These are phyloP conservation scores for Dinothrombium tinctorium DNA, from an alignment of 1,140 invertebrate genomes.

Conservation along the genomic window DNA sequence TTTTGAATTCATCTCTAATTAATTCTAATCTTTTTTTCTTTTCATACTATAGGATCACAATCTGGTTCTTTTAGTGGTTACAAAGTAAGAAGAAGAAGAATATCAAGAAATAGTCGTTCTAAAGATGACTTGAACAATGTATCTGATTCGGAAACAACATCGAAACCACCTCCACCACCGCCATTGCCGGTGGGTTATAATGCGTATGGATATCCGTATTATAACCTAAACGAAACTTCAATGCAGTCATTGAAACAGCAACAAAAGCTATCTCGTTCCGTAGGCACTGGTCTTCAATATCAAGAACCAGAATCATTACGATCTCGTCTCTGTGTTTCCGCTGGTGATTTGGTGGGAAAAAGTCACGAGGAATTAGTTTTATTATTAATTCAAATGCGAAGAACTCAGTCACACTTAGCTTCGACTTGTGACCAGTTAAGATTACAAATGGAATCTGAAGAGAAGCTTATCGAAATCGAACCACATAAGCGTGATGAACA, in stretches of 20 bases:
- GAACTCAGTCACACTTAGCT: slow-evolving; percentile 56
- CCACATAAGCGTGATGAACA: slow-evolving; percentile 43
- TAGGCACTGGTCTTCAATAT: neutral
- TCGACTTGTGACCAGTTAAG: slow-evolving; percentile 59
- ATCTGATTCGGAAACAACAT: slow-evolving; percentile 19
- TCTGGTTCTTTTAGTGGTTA: slow-evolving; percentile 3
- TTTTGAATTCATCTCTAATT: too few species aligned
- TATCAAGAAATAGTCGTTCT: slow-evolving; percentile 4
- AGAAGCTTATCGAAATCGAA: slow-evolving; percentile 25
- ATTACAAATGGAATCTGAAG: slow-evolving; percentile 41
- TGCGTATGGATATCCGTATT: slow-evolving; percentile 1
- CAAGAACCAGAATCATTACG: slow-evolving; percentile 1
- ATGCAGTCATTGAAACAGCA: neutral
- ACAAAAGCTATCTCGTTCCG: neutral
- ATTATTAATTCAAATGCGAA: slow-evolving; percentile 60
- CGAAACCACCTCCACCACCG: slow-evolving; percentile 1
- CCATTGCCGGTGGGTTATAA: slow-evolving; percentile 1
- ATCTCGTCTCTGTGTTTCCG: slow-evolving; percentile 34
- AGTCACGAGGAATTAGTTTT: slow-evolving; percentile 79
- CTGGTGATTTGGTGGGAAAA: slow-evolving; percentile 64
- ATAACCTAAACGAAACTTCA: neutral
- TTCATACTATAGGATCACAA: neutral
- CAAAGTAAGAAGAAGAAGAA: slow-evolving; percentile 4
- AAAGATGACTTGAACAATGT: slow-evolving; percentile 21
- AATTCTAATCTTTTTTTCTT: slow-evolving; percentile 1